These are phyloP conservation scores for Suricata suricatta DNA, from an alignment of 2,113 vertebrate species.

Conservation along the genomic window DNA sequence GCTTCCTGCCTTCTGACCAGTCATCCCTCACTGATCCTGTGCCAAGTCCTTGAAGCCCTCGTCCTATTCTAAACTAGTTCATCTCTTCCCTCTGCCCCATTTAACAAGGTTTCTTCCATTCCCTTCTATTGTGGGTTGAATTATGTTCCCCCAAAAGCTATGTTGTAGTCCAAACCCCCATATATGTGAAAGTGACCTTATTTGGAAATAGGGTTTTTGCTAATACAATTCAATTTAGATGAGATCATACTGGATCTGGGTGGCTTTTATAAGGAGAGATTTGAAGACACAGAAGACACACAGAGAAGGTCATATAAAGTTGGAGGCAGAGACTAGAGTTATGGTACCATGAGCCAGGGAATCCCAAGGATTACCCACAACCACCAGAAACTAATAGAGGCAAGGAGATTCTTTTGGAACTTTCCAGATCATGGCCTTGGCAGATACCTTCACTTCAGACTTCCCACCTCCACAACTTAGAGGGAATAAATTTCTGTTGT, in stretches of 20 bases:
- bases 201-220: conserved; percentile 6
- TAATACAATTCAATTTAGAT: not conserved
- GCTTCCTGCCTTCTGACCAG: not conserved
- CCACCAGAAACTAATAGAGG: not conserved
- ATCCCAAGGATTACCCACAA: not conserved
- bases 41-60: not conserved
- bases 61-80: not conserved
- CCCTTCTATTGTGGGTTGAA: not conserved
- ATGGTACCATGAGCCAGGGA: not conserved
- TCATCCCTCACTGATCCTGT: not conserved
- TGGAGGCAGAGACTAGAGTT: not conserved
- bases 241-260: not conserved
- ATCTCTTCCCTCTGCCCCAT: not conserved
- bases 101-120: not conserved
- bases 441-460: not conserved
- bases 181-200: not conserved
- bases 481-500: not conserved
- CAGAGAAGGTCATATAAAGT: not conserved
- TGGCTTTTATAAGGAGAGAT: not conserved
- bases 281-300: not conserved
- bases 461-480: not conserved
- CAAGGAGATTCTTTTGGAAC: not conserved
- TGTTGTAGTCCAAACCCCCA: not conserved
- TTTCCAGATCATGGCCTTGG: not conserved
- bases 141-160: not conserved